These are phyloP conservation scores for Epirrita christyi DNA, from an alignment of 2,888 invertebrate species.

Conservation along the genomic window DNA sequence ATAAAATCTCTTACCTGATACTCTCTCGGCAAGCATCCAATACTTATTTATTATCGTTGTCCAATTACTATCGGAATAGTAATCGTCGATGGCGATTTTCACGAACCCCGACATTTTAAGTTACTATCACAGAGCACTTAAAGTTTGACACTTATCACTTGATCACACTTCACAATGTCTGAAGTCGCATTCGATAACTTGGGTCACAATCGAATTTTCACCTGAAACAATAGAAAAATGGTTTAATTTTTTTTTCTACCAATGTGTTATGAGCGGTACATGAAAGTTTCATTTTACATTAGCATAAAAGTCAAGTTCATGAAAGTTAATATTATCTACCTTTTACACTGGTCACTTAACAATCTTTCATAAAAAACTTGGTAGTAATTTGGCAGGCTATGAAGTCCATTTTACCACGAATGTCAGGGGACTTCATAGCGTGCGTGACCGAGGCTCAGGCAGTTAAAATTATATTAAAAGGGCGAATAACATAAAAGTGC, in stretches of 20 bases:
- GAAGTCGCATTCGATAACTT: slow-evolving; percentile 54
- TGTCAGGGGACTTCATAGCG: too few relatives aligned
- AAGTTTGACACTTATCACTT: slow-evolving; percentile 57
- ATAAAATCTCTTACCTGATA: slow-evolving; percentile 85
- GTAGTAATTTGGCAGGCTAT: too few relatives aligned
- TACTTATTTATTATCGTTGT: slow-evolving; percentile 88
- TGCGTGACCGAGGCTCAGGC: too few relatives aligned
- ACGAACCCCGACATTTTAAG: slow-evolving; percentile 86
- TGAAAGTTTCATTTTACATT: too few relatives aligned
- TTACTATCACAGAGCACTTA: slow-evolving; percentile 26
- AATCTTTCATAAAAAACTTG: too few relatives aligned
- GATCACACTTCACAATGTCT: slow-evolving; percentile 49
- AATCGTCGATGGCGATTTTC: slow-evolving; percentile 87
- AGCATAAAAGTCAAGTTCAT: too few relatives aligned
- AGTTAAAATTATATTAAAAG: too few relatives aligned
- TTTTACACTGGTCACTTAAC: not conserved
- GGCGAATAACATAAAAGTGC: too few relatives aligned
- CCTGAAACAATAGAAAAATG: slow-evolving; percentile 61
- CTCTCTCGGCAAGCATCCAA: slow-evolving; percentile 88
- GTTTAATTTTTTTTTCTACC: too few relatives aligned
- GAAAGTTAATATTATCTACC: not conserved
- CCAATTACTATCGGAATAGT: slow-evolving; percentile 86
- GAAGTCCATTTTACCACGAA: too few relatives aligned
- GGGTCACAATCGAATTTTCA: slow-evolving; percentile 66
- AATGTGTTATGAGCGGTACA: too few relatives aligned